Conservation (phyloP, 1,140 invertebrate genomes). For the Aphis craccivora region DNA sequence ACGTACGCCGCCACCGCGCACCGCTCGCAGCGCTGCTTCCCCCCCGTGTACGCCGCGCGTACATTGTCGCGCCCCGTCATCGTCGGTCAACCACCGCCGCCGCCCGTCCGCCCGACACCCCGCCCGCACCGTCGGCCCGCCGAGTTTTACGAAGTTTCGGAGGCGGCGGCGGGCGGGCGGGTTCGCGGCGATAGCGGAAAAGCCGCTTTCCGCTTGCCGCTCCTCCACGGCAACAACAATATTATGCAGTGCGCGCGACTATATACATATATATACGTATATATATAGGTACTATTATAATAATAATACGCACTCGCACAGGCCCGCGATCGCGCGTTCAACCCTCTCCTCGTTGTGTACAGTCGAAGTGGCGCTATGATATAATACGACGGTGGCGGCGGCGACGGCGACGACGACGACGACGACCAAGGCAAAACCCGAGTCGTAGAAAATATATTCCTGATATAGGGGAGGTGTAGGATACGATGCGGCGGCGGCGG, state of each 20-base stretch:
- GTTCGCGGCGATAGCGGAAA: neutral
- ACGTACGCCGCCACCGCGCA: neutral
- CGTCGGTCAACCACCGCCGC: conserved; percentile 18
- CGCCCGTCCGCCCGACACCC: neutral
- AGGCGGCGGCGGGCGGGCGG: neutral
- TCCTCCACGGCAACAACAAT: neutral
- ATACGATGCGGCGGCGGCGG: neutral
- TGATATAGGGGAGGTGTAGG: neutral
- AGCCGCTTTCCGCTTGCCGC: neutral
- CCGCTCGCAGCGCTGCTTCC: neutral
- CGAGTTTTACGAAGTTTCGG: neutral
- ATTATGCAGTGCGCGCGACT: neutral
- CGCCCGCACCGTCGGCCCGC: neutral
- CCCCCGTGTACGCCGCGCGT: neutral
- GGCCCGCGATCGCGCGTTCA: neutral
- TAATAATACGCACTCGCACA: neutral
- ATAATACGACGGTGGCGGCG: neutral
- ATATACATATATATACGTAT: too few species aligned
- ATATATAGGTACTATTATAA: too few species aligned
- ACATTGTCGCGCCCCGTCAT: conserved; percentile 27
- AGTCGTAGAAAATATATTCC: neutral
- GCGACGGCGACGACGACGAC: too few species aligned
- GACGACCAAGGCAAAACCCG: neutral
- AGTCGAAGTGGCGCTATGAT: neutral
- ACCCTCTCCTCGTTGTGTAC: neutral